These are phyloP conservation scores for Crenuchus spilurus DNA, from an alignment of 2,797 vertebrate genomes.

Conservation along the genomic window DNA sequence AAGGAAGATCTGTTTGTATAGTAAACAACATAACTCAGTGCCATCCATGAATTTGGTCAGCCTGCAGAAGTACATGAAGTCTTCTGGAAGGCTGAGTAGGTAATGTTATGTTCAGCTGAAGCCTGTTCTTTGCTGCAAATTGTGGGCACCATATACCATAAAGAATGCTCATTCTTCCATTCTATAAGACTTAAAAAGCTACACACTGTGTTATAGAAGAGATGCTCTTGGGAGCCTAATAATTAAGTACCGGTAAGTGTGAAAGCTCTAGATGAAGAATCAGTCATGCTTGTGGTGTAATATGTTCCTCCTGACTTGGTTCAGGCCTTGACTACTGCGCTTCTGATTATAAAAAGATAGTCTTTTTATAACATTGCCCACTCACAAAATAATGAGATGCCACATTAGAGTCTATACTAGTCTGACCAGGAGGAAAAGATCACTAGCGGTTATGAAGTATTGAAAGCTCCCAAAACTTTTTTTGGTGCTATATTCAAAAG, in stretches of 20 bases:
- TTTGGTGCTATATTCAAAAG: no score
- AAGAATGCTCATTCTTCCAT: slow-evolving; percentile 23
- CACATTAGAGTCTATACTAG: slow-evolving; percentile 6
- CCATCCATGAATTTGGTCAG: neutral
- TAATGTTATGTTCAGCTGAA: slow-evolving; percentile 17
- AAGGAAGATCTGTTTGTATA: neutral
- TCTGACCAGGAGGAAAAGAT: neutral
- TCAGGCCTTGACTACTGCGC: slow-evolving; percentile 53
- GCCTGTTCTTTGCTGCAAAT: neutral
- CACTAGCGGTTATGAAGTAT: neutral
- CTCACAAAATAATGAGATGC: slow-evolving; percentile 39
- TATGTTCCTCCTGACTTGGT: slow-evolving; percentile 64
- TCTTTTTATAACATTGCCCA: slow-evolving; percentile 45
- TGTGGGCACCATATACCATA: slow-evolving; percentile 11
- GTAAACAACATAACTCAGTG: neutral
- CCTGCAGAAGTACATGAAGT: neutral
- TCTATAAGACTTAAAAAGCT: slow-evolving; percentile 56
- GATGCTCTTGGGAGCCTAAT: slow-evolving; percentile 61
- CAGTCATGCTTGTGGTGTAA: slow-evolving; percentile 75
- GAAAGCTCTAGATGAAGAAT: slow-evolving; percentile 67
- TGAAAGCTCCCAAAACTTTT: no score
- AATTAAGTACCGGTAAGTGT: slow-evolving; percentile 74
- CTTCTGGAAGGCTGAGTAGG: no score
- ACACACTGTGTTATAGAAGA: slow-evolving; percentile 54
- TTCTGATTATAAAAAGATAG: slow-evolving; percentile 70